Percentiles rank a stretch among this genome's conserved stretches.
phyloP scores from a whole-genome alignment of 2,888 invertebrate species.

The Stegophylla sp. region DNA sequence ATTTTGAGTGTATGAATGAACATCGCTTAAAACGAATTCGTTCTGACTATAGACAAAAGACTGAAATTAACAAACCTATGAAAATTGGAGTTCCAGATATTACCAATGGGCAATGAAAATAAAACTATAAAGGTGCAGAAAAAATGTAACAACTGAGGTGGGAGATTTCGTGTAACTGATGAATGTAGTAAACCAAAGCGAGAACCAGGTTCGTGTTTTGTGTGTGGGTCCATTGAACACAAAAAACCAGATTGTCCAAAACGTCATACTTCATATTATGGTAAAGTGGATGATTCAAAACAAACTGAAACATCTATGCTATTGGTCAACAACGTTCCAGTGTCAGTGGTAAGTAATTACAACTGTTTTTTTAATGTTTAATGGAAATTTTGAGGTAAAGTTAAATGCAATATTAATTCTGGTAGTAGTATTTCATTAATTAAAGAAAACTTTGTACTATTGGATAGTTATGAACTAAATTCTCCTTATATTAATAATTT shows the following conservation, averaged over 20 bases:
- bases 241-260: slow-evolving; percentile 4
- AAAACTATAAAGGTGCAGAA: neutral
- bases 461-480: neutral
- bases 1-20: neutral
- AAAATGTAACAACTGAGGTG: neutral
- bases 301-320: neutral
- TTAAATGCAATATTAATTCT: neutral
- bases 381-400: neutral
- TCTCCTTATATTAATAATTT: neutral
- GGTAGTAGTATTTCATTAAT: neutral
- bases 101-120: too few species aligned
- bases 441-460: neutral
- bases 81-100: too few species aligned
- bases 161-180: neutral
- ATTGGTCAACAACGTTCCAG: neutral
- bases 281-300: neutral
- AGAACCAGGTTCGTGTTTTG: neutral
- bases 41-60: too few species aligned
- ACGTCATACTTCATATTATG: neutral
- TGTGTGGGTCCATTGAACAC: neutral
- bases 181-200: neutral
- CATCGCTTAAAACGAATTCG: neutral
- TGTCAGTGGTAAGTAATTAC: neutral
- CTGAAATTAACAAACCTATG: too few species aligned
- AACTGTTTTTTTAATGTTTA: too few species aligned